phyloP scores from a whole-genome alignment of 2,113 vertebrate genomes.

The Varanus salvator region DNA sequence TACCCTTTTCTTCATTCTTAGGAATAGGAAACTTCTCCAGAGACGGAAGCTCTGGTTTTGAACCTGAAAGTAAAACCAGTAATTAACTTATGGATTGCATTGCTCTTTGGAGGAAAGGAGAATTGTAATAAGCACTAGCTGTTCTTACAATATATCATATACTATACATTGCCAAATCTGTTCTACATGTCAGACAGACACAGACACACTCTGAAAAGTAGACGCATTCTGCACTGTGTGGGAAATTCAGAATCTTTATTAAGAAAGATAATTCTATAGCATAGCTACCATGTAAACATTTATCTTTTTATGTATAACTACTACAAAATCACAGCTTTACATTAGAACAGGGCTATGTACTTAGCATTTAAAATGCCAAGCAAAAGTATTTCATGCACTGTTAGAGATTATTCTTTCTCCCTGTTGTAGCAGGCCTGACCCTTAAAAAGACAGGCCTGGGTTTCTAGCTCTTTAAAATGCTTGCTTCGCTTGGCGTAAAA shows the following conservation, averaged over 20 bases:
- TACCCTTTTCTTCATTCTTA: conserved; percentile 89
- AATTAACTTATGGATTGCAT: conserved; percentile 13
- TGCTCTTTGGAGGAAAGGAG: neutral
- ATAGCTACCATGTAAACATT: neutral
- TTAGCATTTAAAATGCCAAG: neutral
- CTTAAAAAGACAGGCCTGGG: too few species aligned
- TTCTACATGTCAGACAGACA: neutral
- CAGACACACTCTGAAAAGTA: conserved; percentile 8
- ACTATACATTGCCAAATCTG: neutral
- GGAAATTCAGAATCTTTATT: neutral
- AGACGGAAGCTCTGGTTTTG: conserved; percentile 84
- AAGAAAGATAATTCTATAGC: neutral
- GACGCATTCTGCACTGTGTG: neutral
- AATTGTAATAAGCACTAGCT: neutral
- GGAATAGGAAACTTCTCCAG: conserved; percentile 80
- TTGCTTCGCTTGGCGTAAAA: too few species aligned
- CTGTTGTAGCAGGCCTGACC: too few species aligned
- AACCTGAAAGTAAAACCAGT: conserved; percentile 75
- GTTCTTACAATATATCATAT: neutral
- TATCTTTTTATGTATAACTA: too few species aligned
- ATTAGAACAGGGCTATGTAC: neutral
- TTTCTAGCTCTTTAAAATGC: too few species aligned
- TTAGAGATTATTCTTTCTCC: neutral
- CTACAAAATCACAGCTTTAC: neutral
- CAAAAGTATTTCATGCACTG: neutral